Evolutionary conservation across 2,797 vertebrate genomes (phyloP).

Genomic region (Fistularia commersonii): DNA sequence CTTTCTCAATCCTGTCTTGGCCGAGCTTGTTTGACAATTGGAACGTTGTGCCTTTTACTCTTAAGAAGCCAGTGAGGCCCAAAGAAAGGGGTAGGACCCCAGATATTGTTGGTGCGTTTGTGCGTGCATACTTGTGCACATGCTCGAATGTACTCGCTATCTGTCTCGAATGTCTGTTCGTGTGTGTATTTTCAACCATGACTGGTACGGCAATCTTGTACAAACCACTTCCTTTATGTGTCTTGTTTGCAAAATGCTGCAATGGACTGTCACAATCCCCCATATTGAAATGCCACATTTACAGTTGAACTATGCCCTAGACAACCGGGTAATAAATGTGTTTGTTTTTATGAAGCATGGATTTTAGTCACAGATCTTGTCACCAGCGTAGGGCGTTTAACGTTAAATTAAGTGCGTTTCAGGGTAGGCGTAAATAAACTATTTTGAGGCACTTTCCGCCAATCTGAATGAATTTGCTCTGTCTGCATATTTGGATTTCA

Average conservation of each 20-base stretch:
- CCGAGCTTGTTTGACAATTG: slow-evolving; percentile 43
- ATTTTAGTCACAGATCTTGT: too few species aligned
- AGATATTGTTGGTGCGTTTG: slow-evolving; percentile 8
- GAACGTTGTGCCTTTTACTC: slow-evolving; percentile 24
- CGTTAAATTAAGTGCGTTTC: too few species aligned
- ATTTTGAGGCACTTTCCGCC: too few species aligned
- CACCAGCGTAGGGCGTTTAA: too few species aligned
- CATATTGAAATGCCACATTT: slow-evolving; percentile 3
- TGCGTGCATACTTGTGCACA: too few species aligned
- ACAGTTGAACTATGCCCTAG: slow-evolving; percentile 21
- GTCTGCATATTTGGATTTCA: too few species aligned
- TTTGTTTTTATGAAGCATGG: too few species aligned
- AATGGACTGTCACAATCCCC: slow-evolving; percentile 35
- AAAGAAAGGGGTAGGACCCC: slow-evolving; percentile 16
- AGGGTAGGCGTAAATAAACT: too few species aligned
- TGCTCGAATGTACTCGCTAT: slow-evolving; percentile 1
- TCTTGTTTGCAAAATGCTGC: slow-evolving; percentile 39
- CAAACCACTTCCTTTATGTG: slow-evolving; percentile 25
- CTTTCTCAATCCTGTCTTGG: slow-evolving; percentile 28
- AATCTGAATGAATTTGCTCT: too few species aligned
- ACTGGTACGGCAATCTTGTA: slow-evolving; percentile 1
- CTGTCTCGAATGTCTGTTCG: slow-evolving; percentile 17
- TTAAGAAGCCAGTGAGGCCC: slow-evolving; percentile 27
- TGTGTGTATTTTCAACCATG: slow-evolving; percentile 23
- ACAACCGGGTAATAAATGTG: background rate